Base-by-base conservation (phyloP, 23 tunicate species). In the Aplidium turbinatum region DNA sequence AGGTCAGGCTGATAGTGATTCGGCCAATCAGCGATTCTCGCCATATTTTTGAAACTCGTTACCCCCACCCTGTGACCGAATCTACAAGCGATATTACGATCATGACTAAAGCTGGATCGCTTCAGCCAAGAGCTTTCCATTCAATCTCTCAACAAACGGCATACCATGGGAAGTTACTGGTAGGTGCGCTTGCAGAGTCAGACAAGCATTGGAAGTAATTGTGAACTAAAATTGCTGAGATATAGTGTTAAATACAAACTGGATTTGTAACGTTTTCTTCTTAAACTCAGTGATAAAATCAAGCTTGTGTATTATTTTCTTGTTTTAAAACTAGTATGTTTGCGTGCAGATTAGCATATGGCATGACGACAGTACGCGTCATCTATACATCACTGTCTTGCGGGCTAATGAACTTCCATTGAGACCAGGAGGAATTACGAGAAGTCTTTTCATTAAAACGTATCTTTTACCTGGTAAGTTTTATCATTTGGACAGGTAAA, bases 391-490 rank as follows among this genome's bases (percentile, higher is more conserved):
- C 66, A 91, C 97, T 3, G 66, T 65, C 33, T 27, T 91, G 36
- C 79, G 62, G 66, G 97, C 97, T 13, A 61, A 52, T 18, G 85
- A 84, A 21, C 67, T 91, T 13, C 57, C 47, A 11, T 0, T 62
- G 27, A 40, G 97, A 2, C 76, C 69, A 4, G 90, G 87, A 1
- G 87, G 87, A 4, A 40, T 73, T 9, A 55, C 52, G 38, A 63
- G 97, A 45, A 91, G 72, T 57, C 92, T 92, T 19, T 91, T 84
- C 70, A 65, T 91, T 4, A 91, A 91, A 58, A 91, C 85, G 97
- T 84, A 91, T 66, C 65, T 91, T 42, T 55, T 91, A 62, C 97
- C 97, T 33, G 91, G 97, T 91, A 73, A 62, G 80, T 26, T 21
- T n/a, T n/a, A n/a, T n/a, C n/a, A n/a, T n/a, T n/a, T n/a, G n/a